Base-by-base conservation (phyloP, 1,140 invertebrate genomes). In the Drosophila lowei region DNA sequence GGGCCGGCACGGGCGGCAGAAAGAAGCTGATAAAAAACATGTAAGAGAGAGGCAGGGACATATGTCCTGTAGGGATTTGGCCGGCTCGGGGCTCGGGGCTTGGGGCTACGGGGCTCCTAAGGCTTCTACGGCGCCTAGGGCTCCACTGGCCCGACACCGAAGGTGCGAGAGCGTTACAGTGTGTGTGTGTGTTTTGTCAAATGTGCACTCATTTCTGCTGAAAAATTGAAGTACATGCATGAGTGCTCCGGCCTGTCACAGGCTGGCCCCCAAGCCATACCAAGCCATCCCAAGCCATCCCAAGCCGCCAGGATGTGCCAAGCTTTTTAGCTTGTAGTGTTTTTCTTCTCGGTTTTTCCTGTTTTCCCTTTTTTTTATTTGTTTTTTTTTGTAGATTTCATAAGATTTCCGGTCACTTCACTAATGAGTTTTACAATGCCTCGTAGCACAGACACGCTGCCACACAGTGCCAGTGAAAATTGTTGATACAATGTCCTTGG, bases 141-240 rank as follows among this genome's bases (percentile, higher is more conserved):
- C 23, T 42, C 30, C 8, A 25, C 42, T 25, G 13, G 46, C 34
- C 5, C 70, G 72, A 74, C 65, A 71, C 70, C 59, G 61, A 62
- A 88, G 84, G 81, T 38, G 34, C 34, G 34, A 38, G 11, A 38
- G 11, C 4, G 63, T 68, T 43, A 57, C 50, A 57, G 66, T 53
- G 9, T 46, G 58, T 49, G 65, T 83, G 77, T 85, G 70, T 71
- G 55, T 74, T 75, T 85, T 85, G 81, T 85, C 81, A 85, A 85
- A 85, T 85, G 81, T 85, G 81, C 81, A 85, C 81, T 85, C 81
- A 85, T 85, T 81, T 85, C 64, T 88, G 81, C 72, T 85, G 81
- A 85, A 85, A 85, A 85, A 85, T 85, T 85, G 81, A 85, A 85
- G 81, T 85, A 80, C 84, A 88, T 85, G 81, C 81, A 85, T 85